Evolutionary conservation across 2,797 vertebrate genomes (phyloP).

Genomic region (Cephalopachus bancanus): DNA sequence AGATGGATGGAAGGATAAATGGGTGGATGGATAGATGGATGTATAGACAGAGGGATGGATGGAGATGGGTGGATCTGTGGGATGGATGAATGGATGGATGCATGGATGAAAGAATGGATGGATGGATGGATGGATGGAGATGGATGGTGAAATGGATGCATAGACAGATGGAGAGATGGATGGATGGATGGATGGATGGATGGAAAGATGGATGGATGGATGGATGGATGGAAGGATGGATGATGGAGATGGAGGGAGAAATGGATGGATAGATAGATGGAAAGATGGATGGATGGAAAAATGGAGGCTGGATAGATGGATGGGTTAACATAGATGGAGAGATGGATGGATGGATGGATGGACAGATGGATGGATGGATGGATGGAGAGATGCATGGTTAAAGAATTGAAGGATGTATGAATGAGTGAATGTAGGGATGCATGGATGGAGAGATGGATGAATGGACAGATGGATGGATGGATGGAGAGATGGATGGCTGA

Average conservation of each 20-base stretch:
- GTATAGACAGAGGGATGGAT: too few species aligned
- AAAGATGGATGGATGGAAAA: too few species aligned
- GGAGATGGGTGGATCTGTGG: too few species aligned
- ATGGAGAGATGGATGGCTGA: too few species aligned
- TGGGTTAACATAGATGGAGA: too few species aligned
- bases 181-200: not conserved
- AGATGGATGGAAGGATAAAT: not conserved
- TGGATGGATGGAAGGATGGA: not conserved
- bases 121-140: not conserved
- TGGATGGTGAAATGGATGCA: not conserved
- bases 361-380: not conserved
- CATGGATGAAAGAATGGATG: too few species aligned
- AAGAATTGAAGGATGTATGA: not conserved
- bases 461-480: accelerated
- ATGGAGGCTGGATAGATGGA: accelerated
- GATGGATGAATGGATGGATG: too few species aligned
- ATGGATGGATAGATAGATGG: too few species aligned
- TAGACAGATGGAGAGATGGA: not conserved
- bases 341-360: too few species aligned
- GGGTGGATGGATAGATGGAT: too few species aligned
- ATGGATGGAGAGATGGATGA: too few species aligned
- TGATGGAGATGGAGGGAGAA: not conserved
- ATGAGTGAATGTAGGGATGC: accelerated
- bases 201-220: not conserved
- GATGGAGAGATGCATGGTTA: too few species aligned